A percentile compares a stretch with the other conserved stretches of the same genome.
Conservation (phyloP, 30 jellyfish, hydroid and myxozoan species). For the Aurelia sp. region DNA sequence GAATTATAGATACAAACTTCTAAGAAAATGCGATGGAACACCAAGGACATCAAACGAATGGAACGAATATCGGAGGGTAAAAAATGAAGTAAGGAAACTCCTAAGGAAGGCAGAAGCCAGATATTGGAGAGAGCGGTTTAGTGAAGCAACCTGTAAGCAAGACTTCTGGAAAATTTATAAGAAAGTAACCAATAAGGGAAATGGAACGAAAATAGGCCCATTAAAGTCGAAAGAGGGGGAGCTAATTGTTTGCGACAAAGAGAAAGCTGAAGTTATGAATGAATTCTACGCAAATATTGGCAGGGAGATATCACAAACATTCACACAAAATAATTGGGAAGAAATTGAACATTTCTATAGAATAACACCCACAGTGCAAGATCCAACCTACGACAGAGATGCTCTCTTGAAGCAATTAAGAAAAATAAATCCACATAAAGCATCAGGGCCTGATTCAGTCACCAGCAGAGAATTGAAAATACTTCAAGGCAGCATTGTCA, state of each 20-base stretch:
- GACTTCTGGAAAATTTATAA: constrained; percentile 40
- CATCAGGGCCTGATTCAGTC: too few species aligned
- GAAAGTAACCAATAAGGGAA: background rate
- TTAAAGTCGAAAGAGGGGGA: constrained; percentile 1
- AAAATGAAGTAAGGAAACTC: background rate
- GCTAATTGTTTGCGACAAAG: constrained; percentile 1
- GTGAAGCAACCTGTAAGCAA: constrained; percentile 11
- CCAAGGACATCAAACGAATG: background rate
- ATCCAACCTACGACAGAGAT: background rate
- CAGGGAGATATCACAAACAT: constrained; percentile 18
- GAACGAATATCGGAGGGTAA: background rate
- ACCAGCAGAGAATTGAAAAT: too few species aligned
- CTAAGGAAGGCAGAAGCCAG: constrained; percentile 23
- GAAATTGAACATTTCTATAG: constrained; percentile 14
- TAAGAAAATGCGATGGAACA: background rate
- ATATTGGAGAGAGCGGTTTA: constrained; percentile 17
- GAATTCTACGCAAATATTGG: constrained; percentile 44
- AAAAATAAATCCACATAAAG: too few species aligned
- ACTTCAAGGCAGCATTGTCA: too few species aligned
- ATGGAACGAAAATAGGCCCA: constrained; percentile 22
- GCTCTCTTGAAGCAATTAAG: too few species aligned
- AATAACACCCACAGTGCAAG: constrained; percentile 36
- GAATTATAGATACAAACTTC: too few species aligned
- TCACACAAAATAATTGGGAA: background rate
- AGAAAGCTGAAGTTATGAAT: constrained; percentile 50